These are phyloP conservation scores for Drosophila leonis DNA, from an alignment of 2,888 invertebrate genomes.

Conservation along the genomic window DNA sequence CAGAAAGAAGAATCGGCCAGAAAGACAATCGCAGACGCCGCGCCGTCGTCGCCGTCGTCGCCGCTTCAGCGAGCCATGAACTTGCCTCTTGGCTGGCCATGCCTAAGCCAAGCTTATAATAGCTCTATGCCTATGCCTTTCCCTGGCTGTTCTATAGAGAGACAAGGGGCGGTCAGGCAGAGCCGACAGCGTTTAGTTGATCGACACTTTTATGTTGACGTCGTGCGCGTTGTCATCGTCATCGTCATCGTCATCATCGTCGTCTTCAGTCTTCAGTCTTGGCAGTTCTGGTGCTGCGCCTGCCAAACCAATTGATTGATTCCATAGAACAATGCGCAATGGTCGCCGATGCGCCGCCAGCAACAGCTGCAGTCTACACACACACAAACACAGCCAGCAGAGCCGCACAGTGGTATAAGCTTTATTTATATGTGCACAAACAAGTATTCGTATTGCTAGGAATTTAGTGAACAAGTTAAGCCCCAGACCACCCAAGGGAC, in stretches of 20 bases:
- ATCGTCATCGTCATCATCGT: slow-evolving; percentile 29
- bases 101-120: slow-evolving; percentile 43
- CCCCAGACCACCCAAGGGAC: slow-evolving; percentile 1
- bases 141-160: slow-evolving; percentile 2
- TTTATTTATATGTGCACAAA: not conserved
- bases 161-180: slow-evolving; percentile 8
- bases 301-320: slow-evolving; percentile 76
- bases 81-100: slow-evolving; percentile 73
- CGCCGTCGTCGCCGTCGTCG: slow-evolving; percentile 32
- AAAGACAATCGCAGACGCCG: slow-evolving; percentile 52
- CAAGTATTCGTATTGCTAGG: not conserved
- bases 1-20: slow-evolving; percentile 58
- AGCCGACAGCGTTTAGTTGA: slow-evolving; percentile 79
- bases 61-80: slow-evolving; percentile 71
- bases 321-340: slow-evolving; percentile 78
- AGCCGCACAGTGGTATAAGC: slow-evolving; percentile 57
- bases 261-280: slow-evolving; percentile 44
- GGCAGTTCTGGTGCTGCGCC: slow-evolving; percentile 78
- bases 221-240: slow-evolving; percentile 79
- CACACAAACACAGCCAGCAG: slow-evolving; percentile 9
- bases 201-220: slow-evolving; percentile 82
- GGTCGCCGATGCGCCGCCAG: slow-evolving; percentile 42
- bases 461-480: not conserved
- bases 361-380: slow-evolving; percentile 39
- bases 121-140: slow-evolving; percentile 49